phyloP scores from a whole-genome alignment of 92 coral and sea anemone genomes.

The Zoanthus sansibaricus region DNA sequence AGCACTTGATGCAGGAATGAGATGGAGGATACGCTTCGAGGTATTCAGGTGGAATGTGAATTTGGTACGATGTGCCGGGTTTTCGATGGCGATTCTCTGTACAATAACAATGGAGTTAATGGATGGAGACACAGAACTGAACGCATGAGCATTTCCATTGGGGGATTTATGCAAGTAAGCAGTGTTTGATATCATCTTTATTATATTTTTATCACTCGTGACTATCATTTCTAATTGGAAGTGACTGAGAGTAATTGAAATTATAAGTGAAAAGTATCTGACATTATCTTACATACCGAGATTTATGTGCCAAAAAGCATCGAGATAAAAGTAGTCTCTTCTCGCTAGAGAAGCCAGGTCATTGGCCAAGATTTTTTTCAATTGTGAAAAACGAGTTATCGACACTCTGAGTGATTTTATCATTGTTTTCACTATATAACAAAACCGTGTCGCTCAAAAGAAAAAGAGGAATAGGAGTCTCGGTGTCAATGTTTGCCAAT shows the following conservation, averaged over 20 bases:
- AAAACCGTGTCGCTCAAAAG: slow-evolving; percentile 13
- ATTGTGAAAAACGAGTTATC: neutral
- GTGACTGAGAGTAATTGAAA: no score
- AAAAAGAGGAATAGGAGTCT: slow-evolving; percentile 28
- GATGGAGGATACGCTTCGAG: slow-evolving; percentile 39
- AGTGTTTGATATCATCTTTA: neutral
- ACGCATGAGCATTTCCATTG: slow-evolving; percentile 58
- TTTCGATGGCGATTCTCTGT: slow-evolving; percentile 61
- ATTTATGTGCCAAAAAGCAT: slow-evolving; percentile 35
- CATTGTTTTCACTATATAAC: slow-evolving; percentile 13
- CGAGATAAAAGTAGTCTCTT: slow-evolving; percentile 33
- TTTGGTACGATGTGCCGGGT: slow-evolving; percentile 64
- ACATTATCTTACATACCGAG: slow-evolving; percentile 2
- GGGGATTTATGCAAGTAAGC: slow-evolving; percentile 71
- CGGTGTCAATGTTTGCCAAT: slow-evolving; percentile 50
- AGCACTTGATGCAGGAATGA: slow-evolving; percentile 45
- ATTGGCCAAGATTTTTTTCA: slow-evolving; percentile 23
- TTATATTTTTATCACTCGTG: neutral
- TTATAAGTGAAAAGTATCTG: no score
- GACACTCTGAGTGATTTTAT: slow-evolving; percentile 25
- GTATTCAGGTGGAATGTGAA: slow-evolving; percentile 44
- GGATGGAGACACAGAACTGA: slow-evolving; percentile 51
- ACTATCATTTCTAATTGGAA: neutral
- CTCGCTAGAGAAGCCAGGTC: slow-evolving; percentile 37
- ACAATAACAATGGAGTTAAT: slow-evolving; percentile 44